These are phyloP conservation scores for Buathra laborator DNA, from an alignment of 2,888 invertebrate genomes.

Conservation along the genomic window DNA sequence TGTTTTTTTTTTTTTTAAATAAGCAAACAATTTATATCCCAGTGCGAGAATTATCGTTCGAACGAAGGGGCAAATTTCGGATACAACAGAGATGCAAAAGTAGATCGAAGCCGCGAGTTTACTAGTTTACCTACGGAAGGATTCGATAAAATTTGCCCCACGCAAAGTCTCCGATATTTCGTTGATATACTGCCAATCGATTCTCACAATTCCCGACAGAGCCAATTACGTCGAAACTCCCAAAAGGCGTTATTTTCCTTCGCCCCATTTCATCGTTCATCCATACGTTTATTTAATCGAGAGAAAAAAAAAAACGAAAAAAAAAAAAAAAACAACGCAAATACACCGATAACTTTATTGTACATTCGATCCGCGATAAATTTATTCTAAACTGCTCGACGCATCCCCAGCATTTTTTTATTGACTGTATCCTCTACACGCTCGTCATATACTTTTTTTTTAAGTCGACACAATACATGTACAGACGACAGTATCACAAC, in stretches of 20 bases:
- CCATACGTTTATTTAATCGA: constrained; percentile 35
- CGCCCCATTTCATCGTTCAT: constrained; percentile 31
- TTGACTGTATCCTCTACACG: constrained; percentile 37
- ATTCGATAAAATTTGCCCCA: not conserved
- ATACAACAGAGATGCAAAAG: not conserved
- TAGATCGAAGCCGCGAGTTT: not conserved
- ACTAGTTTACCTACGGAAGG: constrained; percentile 2
- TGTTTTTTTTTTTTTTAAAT: not conserved
- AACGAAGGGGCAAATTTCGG: constrained; percentile 12
- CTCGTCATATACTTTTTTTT: constrained; percentile 21
- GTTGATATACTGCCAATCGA: constrained; percentile 46
- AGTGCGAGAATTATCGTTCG: constrained; percentile 44
- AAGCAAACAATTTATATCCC: constrained; percentile 39
- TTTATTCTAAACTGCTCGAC: not conserved
- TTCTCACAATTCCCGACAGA: constrained; percentile 43
- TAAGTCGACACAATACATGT: constrained; percentile 28
- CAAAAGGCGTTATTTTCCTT: constrained; percentile 15
- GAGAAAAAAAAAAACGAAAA: not conserved
- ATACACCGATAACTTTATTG: not conserved
- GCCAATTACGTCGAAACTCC: constrained; percentile 33
- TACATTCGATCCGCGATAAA: constrained; percentile 22
- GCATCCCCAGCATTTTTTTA: constrained; percentile 18
- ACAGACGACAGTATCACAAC: constrained; percentile 45
- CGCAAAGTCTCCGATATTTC: constrained; percentile 19
- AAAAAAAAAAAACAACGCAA: not conserved